Base-by-base conservation (phyloP, 2,797 vertebrate species). In the Podarcis lilfordi region DNA sequence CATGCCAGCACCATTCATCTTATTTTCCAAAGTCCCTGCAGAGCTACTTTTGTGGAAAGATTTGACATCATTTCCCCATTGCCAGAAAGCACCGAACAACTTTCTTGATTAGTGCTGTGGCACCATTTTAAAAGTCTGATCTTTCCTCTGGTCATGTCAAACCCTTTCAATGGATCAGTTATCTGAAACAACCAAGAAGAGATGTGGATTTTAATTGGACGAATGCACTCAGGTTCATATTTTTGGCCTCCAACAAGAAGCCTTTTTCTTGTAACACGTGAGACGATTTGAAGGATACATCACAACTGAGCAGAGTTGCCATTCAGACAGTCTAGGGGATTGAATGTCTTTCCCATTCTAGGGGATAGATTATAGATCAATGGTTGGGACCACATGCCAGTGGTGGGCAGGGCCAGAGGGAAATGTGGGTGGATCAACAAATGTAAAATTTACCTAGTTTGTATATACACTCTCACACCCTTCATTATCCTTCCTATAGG, bases 11-110 rank as follows among this genome's bases (percentile, higher is more conserved):
- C 75, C 35, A 72, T 71, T 43, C 64, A 75, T 81, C 35, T 87
- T 61, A 50, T 79, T 84, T 88, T 88, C 61, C 78, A 84, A 32
- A 5, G 8, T 84, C 74, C 64, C 55, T 79, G 81, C 19, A 80
- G 29, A 55, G 29, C 25, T 50, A 17, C 45, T 80, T 84, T 50
- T 13, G 40, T 29, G n/a, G 82, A 74, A 35, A 45, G 29, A 27
- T 43, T 72, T 45, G 76, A 35, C 25, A 50, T 80, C n/a, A 23
- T 84, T 74, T 80, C 45, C 27, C 74, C 81, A 23, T 37, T 61
- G 37, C 84, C 64, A 37, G 23, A 83, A 86, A 72, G 1, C 50
- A 64, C 2, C 43, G 11, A 23, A 81, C 43, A 55, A 9, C 17
- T 75, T 68, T 15, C 66, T 85, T n/a, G 0, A 43, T 69, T 77